Base-by-base conservation (phyloP, 2,797 vertebrate species). In the Eulemur rubriventer region DNA sequence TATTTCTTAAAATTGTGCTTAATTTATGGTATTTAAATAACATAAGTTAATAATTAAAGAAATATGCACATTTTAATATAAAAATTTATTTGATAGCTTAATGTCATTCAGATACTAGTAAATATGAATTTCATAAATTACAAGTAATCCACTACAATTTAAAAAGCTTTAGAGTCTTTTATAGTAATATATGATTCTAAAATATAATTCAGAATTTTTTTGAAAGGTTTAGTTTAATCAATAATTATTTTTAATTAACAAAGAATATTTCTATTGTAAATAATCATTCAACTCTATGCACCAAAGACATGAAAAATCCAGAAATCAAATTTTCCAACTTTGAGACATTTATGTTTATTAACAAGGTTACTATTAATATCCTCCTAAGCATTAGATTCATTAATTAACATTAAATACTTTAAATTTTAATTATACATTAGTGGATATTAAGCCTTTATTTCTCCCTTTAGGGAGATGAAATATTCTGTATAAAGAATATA, bases 1-100 rank as follows among this genome's bases (percentile, higher is more conserved):
- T 46, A 26, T 72, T 88, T 79, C 70, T 69, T 72, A 91, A 83
- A 88, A 69, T 14, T 50, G 14, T 61, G 59, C 1, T 4, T 24
- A 79, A 79, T 46, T 10, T 7, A 22, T 92, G 35, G 35, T 84
- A 93, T 92, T 95, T 59, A 79, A 87, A 46, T 81, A 95, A 57
- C 0, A 59, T 11, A 61, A 76, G 70, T 4, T 79, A 16, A 76
- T 28, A 83, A 43, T 26, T 57, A 48, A 88, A 30, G 0, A 70
- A 84, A 79, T 89, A 28, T 28, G 35, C 9, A 72, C 2, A 89
- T 91, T 41, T 87, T 94, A 82, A 55, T 79, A 79, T 65, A 94
- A 73, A 92, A 65, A 73, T 57, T 38, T 85, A 91, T n/a, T 52
- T 38, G 12, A 65, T 30, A 26, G 6, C 11, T 65, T 87, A 28